Base-by-base conservation (phyloP, 2,113 vertebrate genomes). In the Percina caprodes region DNA sequence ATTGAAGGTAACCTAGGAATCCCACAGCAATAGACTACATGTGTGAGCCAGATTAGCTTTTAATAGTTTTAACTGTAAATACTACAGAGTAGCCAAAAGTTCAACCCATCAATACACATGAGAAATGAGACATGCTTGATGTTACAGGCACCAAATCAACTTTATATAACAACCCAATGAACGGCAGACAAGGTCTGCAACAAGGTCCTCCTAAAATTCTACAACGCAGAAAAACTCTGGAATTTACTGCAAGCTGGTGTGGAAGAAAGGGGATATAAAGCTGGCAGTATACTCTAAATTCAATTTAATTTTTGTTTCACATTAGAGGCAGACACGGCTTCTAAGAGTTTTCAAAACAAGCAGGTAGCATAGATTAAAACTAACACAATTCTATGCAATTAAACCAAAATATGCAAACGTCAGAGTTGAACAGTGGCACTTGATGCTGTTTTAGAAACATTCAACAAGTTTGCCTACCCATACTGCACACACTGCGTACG, bases 111-210 rank as follows among this genome's bases (percentile, higher is more conserved):
- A 68, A 69, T 59, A 42, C 54, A 67, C 39, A 52, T 55, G 68
- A 82, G 65, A 46, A 74, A 76, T 72, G 62, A 65, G 61, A 18
- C 11, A 12, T 49, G 61, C 60, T 75, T 74, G 39, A 10, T 71
- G 45, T 63, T 59, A 62, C 77, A 21, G 70, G 45, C 24, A 35
- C 54, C 61, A 63, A 69, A 70, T 74, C 76, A 82, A 61, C 79
- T 79, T 23, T 45, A 33, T 65, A 60, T 61, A 71, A 84, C 51
- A 49, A 70, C 51, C 33, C 45, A 61, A 42, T 73, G 59, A 80
- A 83, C 51, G 42, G 33, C 24, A 52, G 70, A 79, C 54, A 24
- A 6, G 19, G 12, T 56, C 46, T 74, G 51, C 35, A 42, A 56
- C 65, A 75, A 67, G 52, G 59, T 65, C 45, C 73, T 54, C 18